A percentile compares a stretch with the other conserved stretches of the same genome.
phyloP scores from a whole-genome alignment of 2,888 invertebrate species.

The Ennomos erosarius region DNA sequence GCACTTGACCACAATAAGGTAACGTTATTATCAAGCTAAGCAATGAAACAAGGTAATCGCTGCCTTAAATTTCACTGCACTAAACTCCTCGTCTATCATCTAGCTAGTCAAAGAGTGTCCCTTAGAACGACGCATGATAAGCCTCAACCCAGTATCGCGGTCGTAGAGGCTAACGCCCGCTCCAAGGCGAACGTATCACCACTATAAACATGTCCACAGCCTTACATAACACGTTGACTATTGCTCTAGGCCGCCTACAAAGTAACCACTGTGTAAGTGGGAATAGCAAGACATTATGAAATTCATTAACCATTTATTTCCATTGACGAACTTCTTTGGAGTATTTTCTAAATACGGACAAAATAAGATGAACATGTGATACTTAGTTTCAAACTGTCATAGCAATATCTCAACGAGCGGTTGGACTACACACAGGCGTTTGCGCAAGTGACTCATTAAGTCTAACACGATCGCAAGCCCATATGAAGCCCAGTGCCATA shows the following conservation, averaged over 20 bases:
- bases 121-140: slow-evolving; percentile 52
- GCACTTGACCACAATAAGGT: too few relatives aligned
- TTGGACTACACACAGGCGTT: slow-evolving; percentile 21
- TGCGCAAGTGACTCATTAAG: slow-evolving; percentile 38
- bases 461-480: slow-evolving; percentile 37
- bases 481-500: slow-evolving; percentile 47
- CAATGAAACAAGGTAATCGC: not conserved
- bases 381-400: too few relatives aligned
- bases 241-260: slow-evolving; percentile 54
- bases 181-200: slow-evolving; percentile 69
- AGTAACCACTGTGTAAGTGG: slow-evolving; percentile 37
- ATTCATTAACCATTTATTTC: slow-evolving; percentile 1
- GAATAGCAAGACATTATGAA: slow-evolving; percentile 13
- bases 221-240: slow-evolving; percentile 62
- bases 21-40: too few relatives aligned
- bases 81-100: slow-evolving; percentile 13
- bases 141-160: slow-evolving; percentile 60
- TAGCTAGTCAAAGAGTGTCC: slow-evolving; percentile 26
- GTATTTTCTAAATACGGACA: too few relatives aligned
- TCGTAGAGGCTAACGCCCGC: slow-evolving; percentile 74
- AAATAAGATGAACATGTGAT: too few relatives aligned
- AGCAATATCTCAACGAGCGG: too few relatives aligned
- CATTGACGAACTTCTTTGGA: not conserved
- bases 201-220: slow-evolving; percentile 57
- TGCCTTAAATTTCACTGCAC: not conserved